Evolutionary conservation across 2,888 invertebrate genomes (phyloP).

Genomic region (Stenotaenia linearis): DNA sequence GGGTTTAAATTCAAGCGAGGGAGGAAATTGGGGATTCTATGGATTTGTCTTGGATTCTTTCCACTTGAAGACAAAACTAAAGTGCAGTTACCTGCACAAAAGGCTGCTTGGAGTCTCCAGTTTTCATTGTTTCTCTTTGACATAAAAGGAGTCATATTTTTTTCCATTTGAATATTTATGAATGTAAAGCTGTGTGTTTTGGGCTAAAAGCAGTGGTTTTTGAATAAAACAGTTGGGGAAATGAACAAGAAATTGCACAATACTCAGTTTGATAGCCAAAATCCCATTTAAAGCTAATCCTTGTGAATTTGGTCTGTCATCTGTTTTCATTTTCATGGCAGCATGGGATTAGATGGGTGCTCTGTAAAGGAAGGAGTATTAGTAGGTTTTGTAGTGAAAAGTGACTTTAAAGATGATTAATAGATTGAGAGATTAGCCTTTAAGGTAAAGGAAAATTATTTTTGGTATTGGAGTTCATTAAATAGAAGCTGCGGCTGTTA

Average conservation of each 20-base stretch:
- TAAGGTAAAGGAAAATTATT: not conserved
- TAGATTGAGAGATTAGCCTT: not conserved
- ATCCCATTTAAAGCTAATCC: not conserved
- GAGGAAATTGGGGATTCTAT: not conserved
- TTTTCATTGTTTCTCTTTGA: not conserved
- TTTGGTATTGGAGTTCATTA: too few relatives aligned
- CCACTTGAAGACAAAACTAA: not conserved
- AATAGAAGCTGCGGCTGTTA: too few relatives aligned
- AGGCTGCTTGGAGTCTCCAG: not conserved
- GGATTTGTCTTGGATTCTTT: not conserved
- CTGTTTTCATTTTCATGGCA: not conserved
- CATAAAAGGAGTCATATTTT: not conserved
- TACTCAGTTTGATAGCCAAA: not conserved
- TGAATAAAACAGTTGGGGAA: not conserved
- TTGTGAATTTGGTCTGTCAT: not conserved
- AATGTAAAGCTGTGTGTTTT: not conserved
- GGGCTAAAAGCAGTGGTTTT: not conserved
- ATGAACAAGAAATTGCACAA: not conserved
- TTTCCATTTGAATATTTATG: too few relatives aligned
- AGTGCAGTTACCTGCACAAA: not conserved
- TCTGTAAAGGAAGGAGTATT: not conserved
- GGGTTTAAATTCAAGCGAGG: not conserved
- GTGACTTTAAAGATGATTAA: not conserved
- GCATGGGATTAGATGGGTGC: not conserved
- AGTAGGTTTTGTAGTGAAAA: not conserved